Conservation (phyloP, 1,140 invertebrate genomes). For the Nephila pilipes region DNA sequence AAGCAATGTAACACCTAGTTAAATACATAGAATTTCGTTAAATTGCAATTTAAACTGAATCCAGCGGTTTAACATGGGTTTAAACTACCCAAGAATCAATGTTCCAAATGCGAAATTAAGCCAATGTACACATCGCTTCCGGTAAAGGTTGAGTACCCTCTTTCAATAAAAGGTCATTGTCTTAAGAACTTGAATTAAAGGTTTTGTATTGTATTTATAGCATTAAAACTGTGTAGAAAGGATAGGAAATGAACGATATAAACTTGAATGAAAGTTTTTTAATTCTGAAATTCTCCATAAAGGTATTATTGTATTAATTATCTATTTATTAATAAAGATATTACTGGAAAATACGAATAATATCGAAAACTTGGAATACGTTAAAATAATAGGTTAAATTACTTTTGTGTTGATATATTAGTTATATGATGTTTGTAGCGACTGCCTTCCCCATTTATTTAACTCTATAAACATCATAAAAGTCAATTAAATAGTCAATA, state of each 20-base stretch:
- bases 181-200: not conserved
- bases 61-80: not conserved
- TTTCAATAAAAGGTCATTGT: not conserved
- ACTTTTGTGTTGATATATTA: too few species aligned
- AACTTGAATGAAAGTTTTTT: too few species aligned
- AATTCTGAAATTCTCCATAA: too few species aligned
- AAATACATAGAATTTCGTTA: not conserved
- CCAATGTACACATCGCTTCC: not conserved
- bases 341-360: too few species aligned
- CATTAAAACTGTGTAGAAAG: not conserved
- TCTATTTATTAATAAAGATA: too few species aligned
- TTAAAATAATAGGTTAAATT: too few species aligned
- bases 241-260: not conserved
- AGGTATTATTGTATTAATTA: too few species aligned
- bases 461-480: too few species aligned
- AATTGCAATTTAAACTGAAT: not conserved
- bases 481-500: too few species aligned
- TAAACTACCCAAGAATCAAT: not conserved
- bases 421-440: too few species aligned
- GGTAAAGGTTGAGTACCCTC: not conserved
- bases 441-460: too few species aligned
- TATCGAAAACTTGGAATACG: too few species aligned
- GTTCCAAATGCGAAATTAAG: not conserved
- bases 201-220: not conserved
- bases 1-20: not conserved